Evolutionary conservation across 2,888 invertebrate species (phyloP), one percentile per base, ranked within the genome.

Genomic region (Dasypogon diadema): DNA sequence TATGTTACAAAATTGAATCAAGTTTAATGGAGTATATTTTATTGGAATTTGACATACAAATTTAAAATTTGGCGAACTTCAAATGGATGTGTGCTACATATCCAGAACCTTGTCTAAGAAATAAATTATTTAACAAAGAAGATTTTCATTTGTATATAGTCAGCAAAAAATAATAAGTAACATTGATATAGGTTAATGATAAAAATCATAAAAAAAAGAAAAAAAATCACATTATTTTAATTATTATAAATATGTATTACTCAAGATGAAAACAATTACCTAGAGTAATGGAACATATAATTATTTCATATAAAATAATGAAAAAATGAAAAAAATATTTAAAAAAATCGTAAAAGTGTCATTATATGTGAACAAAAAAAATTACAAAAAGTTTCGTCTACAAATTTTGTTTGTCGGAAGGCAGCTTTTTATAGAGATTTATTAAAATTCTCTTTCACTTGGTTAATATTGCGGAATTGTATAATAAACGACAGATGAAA

Each of bases 351-450:
- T 54, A 70, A 70, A 70, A 70, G 37, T 70, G 54, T 70, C 70
- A 70, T 51, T 70, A 46, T 54, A 70, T 70, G 70, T 54, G 70
- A 70, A 70, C 54, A 70, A 54, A 70, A 70, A 51, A 70, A 14
- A n/a, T n/a, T 14, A 54, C 70, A 70, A 70, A 70, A 70, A 70
- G 70, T 70, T 70, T 70, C 70, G 70, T 70, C 70, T 70, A 70
- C 37, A 70, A 51, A 54, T 34, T 34, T 34, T 5, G 34, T 22
- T 30, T 54, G 70, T 70, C 34, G 12, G 30, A 21, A 51, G 54
- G 34, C 70, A 54, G 18, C 70, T 54, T 70, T 70, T 70, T 34
- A 18, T 18, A 30, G 24, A 34, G 54, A 34, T 70, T 70, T 42
- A 42, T 51, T 51, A 30, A 30, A 30, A n/a, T n/a, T n/a, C n/a